phyloP scores from a whole-genome alignment of 2,797 vertebrate genomes.

The Bradypus variegatus region DNA sequence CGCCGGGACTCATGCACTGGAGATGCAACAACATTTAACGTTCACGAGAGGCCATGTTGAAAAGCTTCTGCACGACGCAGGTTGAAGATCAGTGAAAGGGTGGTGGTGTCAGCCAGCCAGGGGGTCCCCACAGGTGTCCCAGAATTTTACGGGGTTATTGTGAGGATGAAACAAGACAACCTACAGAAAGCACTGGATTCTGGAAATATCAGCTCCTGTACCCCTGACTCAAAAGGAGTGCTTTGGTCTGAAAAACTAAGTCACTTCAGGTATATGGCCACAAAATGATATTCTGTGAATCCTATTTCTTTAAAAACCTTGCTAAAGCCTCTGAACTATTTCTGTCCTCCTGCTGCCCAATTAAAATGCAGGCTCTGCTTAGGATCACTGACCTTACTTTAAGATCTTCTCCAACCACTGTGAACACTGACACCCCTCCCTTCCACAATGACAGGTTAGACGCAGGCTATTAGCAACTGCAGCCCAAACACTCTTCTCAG shows the following conservation, averaged over 20 bases:
- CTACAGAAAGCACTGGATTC: neutral
- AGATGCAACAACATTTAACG: neutral
- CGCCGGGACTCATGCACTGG: too few species aligned
- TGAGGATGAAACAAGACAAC: neutral
- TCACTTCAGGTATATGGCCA: neutral
- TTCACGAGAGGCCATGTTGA: neutral
- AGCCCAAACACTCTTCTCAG: too few species aligned
- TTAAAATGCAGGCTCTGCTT: neutral
- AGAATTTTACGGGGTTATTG: neutral
- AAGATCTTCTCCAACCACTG: rapidly evolving
- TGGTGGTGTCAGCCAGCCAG: neutral
- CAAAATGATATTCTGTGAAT: neutral
- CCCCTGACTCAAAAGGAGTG: neutral
- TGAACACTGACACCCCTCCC: too few species aligned
- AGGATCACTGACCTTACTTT: rapidly evolving
- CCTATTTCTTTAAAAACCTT: neutral
- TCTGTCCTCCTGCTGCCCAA: neutral
- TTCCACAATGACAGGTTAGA: too few species aligned
- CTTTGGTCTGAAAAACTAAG: neutral
- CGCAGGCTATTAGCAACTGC: neutral
- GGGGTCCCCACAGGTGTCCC: too few species aligned
- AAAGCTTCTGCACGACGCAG: neutral
- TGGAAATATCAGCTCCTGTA: neutral
- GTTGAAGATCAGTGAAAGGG: neutral
- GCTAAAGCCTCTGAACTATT: neutral